Evolutionary conservation across 2,797 vertebrate species (phyloP).

Genomic region (Coregonus suidteri): DNA sequence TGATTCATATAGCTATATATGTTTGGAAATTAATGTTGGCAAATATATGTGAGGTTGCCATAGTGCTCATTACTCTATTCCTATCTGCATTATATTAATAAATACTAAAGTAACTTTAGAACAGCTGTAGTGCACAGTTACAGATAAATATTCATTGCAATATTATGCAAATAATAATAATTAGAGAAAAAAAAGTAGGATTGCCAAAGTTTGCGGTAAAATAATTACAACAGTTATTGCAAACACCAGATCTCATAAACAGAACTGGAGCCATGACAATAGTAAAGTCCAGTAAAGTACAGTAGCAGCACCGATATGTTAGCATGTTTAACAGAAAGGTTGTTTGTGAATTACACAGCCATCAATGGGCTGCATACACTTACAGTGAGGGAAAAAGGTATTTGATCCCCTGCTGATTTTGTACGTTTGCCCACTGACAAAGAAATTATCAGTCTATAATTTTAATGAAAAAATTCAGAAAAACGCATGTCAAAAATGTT

Average conservation of each 20-base stretch:
- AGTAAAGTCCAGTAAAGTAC: constrained; percentile 13
- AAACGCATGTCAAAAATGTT: too few relatives aligned
- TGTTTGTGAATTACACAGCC: background rate
- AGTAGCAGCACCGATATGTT: constrained; percentile 13
- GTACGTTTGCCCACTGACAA: too few relatives aligned
- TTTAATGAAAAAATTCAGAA: too few relatives aligned
- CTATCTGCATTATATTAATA: background rate
- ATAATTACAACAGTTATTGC: constrained; percentile 50
- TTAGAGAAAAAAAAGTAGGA: constrained; percentile 26
- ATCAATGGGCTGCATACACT: background rate
- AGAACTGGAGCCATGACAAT: background rate
- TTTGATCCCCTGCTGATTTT: too few relatives aligned
- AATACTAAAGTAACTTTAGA: constrained; percentile 31
- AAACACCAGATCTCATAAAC: constrained; percentile 23
- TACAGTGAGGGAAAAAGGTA: too few relatives aligned
- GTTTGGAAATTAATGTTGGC: background rate
- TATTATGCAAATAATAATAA: constrained; percentile 42
- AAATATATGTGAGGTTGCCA: background rate
- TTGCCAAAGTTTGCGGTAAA: constrained; percentile 23
- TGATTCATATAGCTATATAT: background rate
- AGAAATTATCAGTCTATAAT: too few relatives aligned
- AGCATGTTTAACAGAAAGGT: background rate
- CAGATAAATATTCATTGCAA: constrained; percentile 39
- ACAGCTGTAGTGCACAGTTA: constrained; percentile 42
- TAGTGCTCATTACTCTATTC: background rate